These are phyloP conservation scores for Drosophila auraria DNA, from an alignment of 1,140 invertebrate genomes.

Conservation along the genomic window DNA sequence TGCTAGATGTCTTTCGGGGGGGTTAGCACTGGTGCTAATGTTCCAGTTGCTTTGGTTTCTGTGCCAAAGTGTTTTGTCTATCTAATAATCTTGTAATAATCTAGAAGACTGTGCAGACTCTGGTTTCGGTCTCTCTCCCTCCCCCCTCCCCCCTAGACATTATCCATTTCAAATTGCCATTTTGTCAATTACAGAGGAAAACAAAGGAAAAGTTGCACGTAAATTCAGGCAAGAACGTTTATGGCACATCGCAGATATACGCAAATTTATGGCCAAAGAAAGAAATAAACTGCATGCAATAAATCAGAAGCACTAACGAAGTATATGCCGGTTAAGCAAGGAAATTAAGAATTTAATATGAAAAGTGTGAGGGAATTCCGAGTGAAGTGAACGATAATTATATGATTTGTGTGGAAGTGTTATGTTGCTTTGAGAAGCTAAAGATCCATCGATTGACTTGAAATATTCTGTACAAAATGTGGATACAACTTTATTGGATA, in stretches of 20 bases:
- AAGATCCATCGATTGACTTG: slow-evolving; percentile 9
- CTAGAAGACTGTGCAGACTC: slow-evolving; percentile 46
- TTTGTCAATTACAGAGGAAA: slow-evolving; percentile 37
- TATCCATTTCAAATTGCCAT: slow-evolving; percentile 59
- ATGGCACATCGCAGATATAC: slow-evolving; percentile 65
- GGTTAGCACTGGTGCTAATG: slow-evolving; percentile 57
- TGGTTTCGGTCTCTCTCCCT: not conserved
- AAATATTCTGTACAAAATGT: slow-evolving; percentile 53
- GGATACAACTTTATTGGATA: slow-evolving; percentile 54
- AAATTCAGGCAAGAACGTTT: slow-evolving; percentile 57
- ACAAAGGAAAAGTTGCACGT: slow-evolving; percentile 48
- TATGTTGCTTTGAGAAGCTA: slow-evolving; percentile 49
- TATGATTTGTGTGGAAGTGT: slow-evolving; percentile 9
- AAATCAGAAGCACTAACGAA: slow-evolving; percentile 5
- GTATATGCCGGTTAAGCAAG: not conserved
- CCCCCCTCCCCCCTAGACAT: slow-evolving; percentile 14
- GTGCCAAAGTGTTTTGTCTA: slow-evolving; percentile 79
- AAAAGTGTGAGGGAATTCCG: slow-evolving; percentile 16
- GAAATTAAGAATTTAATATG: slow-evolving; percentile 13
- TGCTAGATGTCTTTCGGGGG: slow-evolving; percentile 7
- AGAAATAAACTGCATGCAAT: not conserved
- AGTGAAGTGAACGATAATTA: slow-evolving; percentile 24
- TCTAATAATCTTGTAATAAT: slow-evolving; percentile 80
- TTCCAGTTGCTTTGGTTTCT: slow-evolving; percentile 84
- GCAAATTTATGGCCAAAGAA: slow-evolving; percentile 26